Evolutionary conservation across 2,888 invertebrate species (phyloP), one percentile per base, ranked within the genome.

Genomic region (Megamerina dolium): DNA sequence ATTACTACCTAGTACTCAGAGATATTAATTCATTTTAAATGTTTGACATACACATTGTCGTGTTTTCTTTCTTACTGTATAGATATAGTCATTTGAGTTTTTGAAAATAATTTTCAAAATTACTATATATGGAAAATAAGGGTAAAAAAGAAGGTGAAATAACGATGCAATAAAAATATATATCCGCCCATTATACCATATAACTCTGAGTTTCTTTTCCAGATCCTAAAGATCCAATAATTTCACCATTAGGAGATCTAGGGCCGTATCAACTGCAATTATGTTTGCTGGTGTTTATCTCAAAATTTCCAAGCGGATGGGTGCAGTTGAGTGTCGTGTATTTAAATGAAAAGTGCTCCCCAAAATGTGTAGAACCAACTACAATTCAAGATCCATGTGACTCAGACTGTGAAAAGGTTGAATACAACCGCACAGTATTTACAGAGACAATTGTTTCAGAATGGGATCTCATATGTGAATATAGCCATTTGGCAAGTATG

Each of bases 301-400:
- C 82, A 41, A 87, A 87, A 68, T 83, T 87, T 59, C 85, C 86
- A 1, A 82, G 85, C 1, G 86, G 85, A 0, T 87, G 86, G 85
- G 85, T 86, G 61, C 85, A 86, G 58, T 75, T 87, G 64, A 83
- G 81, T 49, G 85, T 86, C 48, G 82, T 87, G 45, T 87, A 87
- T 60, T 75, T 86, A 49, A 83, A 85, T 5, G 79, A 76, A 56
- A 75, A 73, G 16, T 83, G 83, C 58, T 58, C 58, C 3, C 21
- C n/a, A 36, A 60, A 56, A 4, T 10, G 13, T 13, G 41, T 27
- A 0, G 49, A n/a, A 2, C 59, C 59, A 21, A 45, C 45, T 0
- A 73, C 76, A 3, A 45, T 46, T 0, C 73, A 76, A 3, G 64
- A 69, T 26, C 55, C 60, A 1, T 83, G 83, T 57, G 63, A 72